phyloP scores from a whole-genome alignment of 2,113 vertebrate species.

The Atrichornis clamosus region DNA sequence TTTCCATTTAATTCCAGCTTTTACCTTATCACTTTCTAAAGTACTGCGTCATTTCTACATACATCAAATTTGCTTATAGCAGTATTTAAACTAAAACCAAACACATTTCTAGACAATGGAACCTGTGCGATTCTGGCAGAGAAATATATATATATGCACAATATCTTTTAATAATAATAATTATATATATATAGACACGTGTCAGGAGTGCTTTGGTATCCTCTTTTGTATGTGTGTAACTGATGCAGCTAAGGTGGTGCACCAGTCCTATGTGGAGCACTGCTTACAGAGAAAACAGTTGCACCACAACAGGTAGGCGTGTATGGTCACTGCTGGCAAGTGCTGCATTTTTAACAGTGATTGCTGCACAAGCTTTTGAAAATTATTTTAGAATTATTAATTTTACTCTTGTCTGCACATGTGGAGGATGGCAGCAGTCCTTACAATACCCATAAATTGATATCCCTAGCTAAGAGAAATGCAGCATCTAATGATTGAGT shows the following conservation, averaged over 20 bases:
- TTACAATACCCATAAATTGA: not conserved
- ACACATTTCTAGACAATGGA: not conserved
- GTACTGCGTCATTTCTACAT: not conserved
- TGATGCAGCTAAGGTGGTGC: not conserved
- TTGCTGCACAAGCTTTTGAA: not conserved
- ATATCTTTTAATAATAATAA: not conserved
- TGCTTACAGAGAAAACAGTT: not conserved
- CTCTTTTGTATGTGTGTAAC: not conserved
- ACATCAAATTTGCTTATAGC: not conserved
- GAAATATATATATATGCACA: not conserved
- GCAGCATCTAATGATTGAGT: not conserved
- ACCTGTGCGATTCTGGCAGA: not conserved
- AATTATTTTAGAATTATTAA: not conserved
- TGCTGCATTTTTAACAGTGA: not conserved
- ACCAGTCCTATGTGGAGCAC: fast-evolving
- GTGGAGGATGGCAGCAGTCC: not conserved
- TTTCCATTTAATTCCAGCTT: not conserved
- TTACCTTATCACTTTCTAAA: not conserved
- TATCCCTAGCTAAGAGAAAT: not conserved
- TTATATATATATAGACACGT: too few relatives aligned
- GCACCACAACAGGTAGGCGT: fast-evolving
- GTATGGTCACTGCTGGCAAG: not conserved
- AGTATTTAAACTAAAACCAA: not conserved
- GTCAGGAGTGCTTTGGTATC: too few relatives aligned
- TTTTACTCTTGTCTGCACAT: not conserved